phyloP scores from a whole-genome alignment of 2,113 vertebrate species.

The Equus quagga region DNA sequence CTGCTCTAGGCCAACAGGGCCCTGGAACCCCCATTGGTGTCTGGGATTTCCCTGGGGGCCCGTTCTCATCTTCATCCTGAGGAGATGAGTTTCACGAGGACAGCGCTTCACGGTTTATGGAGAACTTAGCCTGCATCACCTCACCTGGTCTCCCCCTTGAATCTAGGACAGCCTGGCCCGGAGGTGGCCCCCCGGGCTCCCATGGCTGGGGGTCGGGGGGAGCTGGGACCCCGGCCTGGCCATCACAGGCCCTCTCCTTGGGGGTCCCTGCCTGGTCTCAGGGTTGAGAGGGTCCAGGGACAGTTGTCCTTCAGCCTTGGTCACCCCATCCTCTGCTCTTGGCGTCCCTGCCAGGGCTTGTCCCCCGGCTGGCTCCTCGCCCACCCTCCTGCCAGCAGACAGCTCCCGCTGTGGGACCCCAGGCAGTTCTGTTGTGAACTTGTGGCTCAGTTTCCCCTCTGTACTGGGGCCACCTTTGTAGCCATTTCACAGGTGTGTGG shows the following conservation, averaged over 20 bases:
- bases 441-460: background rate
- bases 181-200: background rate
- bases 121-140: background rate
- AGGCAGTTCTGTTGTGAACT: background rate
- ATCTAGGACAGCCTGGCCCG: background rate
- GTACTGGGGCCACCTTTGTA: accelerated
- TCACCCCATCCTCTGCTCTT: background rate
- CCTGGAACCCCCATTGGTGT: background rate
- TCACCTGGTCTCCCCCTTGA: background rate
- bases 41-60: too few species aligned
- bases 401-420: background rate
- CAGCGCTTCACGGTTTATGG: background rate
- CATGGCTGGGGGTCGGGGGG: background rate
- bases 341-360: background rate
- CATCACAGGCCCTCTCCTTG: accelerated
- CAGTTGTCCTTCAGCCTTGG: accelerated
- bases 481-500: accelerated
- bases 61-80: background rate
- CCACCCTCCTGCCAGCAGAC: background rate
- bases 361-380: accelerated
- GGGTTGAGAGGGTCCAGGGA: background rate
- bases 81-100: background rate
- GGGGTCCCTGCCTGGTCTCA: background rate
- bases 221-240: background rate
- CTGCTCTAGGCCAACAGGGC: background rate